Evolutionary conservation across 1,140 invertebrate species (phyloP).

Genomic region (Euwallacea similis): DNA sequence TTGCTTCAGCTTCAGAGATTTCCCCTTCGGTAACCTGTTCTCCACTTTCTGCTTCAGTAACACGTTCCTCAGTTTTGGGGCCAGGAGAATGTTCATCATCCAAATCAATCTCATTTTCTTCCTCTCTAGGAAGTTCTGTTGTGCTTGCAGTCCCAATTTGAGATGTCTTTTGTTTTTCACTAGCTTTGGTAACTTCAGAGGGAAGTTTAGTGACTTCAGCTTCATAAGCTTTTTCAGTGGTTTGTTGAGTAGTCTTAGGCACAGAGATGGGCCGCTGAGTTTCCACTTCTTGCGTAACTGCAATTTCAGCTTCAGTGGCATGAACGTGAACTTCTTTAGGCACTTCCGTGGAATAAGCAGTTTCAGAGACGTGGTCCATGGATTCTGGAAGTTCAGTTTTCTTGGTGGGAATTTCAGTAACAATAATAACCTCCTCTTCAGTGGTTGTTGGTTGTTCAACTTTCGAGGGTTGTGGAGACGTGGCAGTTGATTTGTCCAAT

Average conservation of each 20-base stretch:
- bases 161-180: not conserved
- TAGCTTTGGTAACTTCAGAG: constrained; percentile 8
- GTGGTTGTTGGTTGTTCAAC: constrained; percentile 32
- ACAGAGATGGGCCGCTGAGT: constrained; percentile 5
- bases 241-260: constrained; percentile 13
- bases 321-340: not conserved
- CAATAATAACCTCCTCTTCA: constrained; percentile 40
- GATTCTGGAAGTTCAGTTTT: constrained; percentile 42
- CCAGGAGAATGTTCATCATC: constrained; percentile 28
- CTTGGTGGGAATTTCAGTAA: constrained; percentile 38
- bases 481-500: constrained; percentile 1
- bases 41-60: constrained; percentile 10
- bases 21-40: constrained; percentile 8
- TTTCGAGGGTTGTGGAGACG: not conserved
- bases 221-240: constrained; percentile 11
- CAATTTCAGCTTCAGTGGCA: not conserved
- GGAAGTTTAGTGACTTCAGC: not conserved
- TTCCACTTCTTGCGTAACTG: constrained; percentile 12
- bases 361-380: constrained; percentile 40
- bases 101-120: constrained; percentile 39
- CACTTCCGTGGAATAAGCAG: constrained; percentile 15
- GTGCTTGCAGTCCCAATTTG: not conserved
- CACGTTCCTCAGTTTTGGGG: constrained; percentile 11
- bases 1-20: not conserved
- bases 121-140: constrained; percentile 26